Percentiles rank a stretch among this genome's conserved stretches.
phyloP scores from a whole-genome alignment of 2,113 vertebrate genomes.

The Perca fluviatilis region DNA sequence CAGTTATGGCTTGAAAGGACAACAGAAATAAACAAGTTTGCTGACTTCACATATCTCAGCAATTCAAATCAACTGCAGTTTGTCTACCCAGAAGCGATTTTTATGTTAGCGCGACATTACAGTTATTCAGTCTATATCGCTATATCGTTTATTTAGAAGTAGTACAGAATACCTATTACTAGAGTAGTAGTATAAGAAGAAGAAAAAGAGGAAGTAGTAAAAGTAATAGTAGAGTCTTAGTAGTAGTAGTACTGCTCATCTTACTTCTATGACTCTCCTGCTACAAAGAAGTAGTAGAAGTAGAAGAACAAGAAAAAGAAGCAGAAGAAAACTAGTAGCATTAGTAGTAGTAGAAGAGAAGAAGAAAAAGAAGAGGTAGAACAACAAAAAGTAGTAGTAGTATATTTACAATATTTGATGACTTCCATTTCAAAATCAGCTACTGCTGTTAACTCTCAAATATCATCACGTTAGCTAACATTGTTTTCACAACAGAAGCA shows the following conservation, averaged over 20 bases:
- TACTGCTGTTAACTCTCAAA: not conserved
- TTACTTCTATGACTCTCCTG: too few species aligned
- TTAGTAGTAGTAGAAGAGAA: not conserved
- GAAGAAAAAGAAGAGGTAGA: not conserved
- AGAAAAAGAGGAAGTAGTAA: not conserved
- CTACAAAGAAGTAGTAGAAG: not conserved
- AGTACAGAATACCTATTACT: not conserved
- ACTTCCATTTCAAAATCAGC: not conserved
- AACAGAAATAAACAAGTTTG: too few species aligned
- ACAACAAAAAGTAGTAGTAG: not conserved
- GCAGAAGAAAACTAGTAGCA: not conserved
- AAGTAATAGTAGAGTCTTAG: not conserved
- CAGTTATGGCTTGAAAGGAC: too few species aligned
- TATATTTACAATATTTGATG: not conserved
- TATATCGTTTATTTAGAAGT: not conserved
- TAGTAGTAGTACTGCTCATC: not conserved
- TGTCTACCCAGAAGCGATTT: too few species aligned
- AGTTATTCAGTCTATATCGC: too few species aligned
- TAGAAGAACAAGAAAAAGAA: not conserved
- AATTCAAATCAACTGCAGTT: too few species aligned
- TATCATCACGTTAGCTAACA: not conserved
- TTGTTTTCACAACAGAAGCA: not conserved
- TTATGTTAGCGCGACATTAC: too few species aligned
- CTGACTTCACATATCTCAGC: too few species aligned
- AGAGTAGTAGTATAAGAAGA: not conserved